These are phyloP conservation scores for Automeris io DNA, from an alignment of 2,888 invertebrate species.

Conservation along the genomic window DNA sequence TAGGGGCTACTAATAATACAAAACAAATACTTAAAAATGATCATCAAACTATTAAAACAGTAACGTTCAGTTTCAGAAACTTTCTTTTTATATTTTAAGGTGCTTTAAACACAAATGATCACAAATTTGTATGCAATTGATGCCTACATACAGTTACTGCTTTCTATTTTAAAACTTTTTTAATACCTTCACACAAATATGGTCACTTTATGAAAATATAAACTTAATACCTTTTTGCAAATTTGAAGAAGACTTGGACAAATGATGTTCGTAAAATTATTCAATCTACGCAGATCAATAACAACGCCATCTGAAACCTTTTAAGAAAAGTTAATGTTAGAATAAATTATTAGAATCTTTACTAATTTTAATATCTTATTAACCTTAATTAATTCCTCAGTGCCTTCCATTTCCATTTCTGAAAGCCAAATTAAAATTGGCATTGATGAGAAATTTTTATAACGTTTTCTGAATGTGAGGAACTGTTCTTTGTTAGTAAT, in stretches of 20 bases:
- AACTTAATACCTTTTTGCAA: slow-evolving; percentile 20
- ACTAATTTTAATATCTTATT: slow-evolving; percentile 25
- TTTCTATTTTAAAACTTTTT: no score
- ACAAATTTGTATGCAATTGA: no score
- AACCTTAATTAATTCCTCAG: slow-evolving; percentile 34
- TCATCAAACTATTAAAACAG: no score
- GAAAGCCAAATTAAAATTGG: slow-evolving; percentile 29
- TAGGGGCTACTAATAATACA: no score
- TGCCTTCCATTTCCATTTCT: slow-evolving; percentile 23
- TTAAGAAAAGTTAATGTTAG: slow-evolving; percentile 12
- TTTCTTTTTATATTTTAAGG: no score
- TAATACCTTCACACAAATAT: no score
- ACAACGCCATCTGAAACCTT: slow-evolving; percentile 36
- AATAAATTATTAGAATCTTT: slow-evolving; percentile 16
- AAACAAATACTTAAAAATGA: no score
- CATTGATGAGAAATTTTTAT: slow-evolving; percentile 22
- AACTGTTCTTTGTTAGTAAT: slow-evolving; percentile 21
- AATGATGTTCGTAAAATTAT: slow-evolving; percentile 11
- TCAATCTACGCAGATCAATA: slow-evolving; percentile 20
- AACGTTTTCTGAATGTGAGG: slow-evolving; percentile 21
- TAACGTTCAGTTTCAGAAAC: no score
- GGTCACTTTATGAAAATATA: neutral
- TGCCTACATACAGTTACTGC: no score
- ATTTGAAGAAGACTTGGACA: slow-evolving; percentile 11
- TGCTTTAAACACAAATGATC: no score